Base-by-base conservation (phyloP, 2,113 vertebrate species). In the Rhinopomastus cyanomelas region DNA sequence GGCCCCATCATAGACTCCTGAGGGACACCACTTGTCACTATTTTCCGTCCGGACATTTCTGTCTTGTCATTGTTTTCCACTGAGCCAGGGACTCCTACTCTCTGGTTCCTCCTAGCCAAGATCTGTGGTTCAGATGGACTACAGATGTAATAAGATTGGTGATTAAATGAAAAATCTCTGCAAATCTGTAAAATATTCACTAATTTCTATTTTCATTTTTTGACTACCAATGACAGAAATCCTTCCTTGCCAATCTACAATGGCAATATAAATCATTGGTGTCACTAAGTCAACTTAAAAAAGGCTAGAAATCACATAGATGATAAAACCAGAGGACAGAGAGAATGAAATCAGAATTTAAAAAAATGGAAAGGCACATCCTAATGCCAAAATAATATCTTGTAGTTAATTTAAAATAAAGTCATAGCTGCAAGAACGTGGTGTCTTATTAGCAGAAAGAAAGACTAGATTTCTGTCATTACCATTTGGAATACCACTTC, bases 201-300 rank as follows among this genome's bases (percentile, higher is more conserved):
- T 1, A 8, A 25, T 1, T 25, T 1, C 22, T 2, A 3, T 64
- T 66, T 71, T 48, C 22, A 57, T 17, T 3, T 52, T 32, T 0
- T 66, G 60, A 66, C 10, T 37, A 6, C 4, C 16, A 85, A 27
- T 11, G 3, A 56, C 25, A 61, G 39, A 87, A 88, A n/a, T 60
- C 37, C 17, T 8, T 30, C 27, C 15, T 12, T 82, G 20, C 4
- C 59, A 59, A 42, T 53, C 62, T 26, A 11, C 18, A 15, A 6
- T 16, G 9, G 8, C 49, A 53, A 52, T 0, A 6, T 21, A 23
- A 29, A 7, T 27, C 8, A 30, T 11, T 32, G 10, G 29, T 7
- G 18, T 68, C 6, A 73, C 15, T 8, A 9, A 12, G 57, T 1
- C 3, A 83, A 72, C 8, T 52, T 48, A 27, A 85, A 72, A 68